Evolutionary conservation across 2,888 invertebrate species (phyloP).

Genomic region (Sussaba pulchella): DNA sequence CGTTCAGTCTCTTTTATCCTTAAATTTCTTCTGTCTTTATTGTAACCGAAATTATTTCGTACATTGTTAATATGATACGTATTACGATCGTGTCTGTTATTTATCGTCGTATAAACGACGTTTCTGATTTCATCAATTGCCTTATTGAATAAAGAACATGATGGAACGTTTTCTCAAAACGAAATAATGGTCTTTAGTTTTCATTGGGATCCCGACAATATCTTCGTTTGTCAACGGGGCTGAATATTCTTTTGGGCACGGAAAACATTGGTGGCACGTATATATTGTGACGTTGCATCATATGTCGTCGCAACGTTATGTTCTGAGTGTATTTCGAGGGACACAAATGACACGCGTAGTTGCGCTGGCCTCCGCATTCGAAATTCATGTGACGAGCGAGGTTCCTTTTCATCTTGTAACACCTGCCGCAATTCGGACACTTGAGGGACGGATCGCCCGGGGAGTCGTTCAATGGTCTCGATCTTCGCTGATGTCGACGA

Average conservation of each 20-base stretch:
- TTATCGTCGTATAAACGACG: not conserved
- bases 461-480: constrained; percentile 67
- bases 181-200: not conserved
- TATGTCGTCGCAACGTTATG: constrained; percentile 76
- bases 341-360: constrained; percentile 76
- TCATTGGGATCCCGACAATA: not conserved
- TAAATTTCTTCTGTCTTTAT: constrained; percentile 28
- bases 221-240: constrained; percentile 44
- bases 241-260: constrained; percentile 67
- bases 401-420: constrained; percentile 81
- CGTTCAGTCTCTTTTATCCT: not conserved
- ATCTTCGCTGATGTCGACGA: constrained; percentile 62
- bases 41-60: constrained; percentile 32
- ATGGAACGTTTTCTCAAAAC: not conserved
- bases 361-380: constrained; percentile 82
- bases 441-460: constrained; percentile 48
- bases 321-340: constrained; percentile 77
- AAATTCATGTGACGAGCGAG: constrained; percentile 83
- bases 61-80: constrained; percentile 44
- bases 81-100: constrained; percentile 14
- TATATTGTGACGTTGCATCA: constrained; percentile 76
- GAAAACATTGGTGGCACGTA: constrained; percentile 74
- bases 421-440: constrained; percentile 82
- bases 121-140: constrained; percentile 1
- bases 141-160: constrained; percentile 1